These are phyloP conservation scores for Trematomus bernacchii DNA, from an alignment of 2,797 vertebrate species.

Conservation along the genomic window DNA sequence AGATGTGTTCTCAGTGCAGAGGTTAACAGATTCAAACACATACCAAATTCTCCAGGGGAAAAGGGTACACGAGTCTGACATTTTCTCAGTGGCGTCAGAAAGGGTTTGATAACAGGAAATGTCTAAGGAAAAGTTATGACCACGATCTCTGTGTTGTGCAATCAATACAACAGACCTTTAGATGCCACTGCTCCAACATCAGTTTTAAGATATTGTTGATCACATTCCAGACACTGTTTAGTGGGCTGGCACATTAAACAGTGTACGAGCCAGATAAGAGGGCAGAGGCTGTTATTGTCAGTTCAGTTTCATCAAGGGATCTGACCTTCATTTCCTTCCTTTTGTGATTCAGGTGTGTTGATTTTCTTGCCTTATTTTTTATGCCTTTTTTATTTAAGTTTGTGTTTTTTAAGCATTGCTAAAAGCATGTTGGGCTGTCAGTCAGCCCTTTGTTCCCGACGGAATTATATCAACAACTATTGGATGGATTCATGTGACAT, in stretches of 20 bases:
- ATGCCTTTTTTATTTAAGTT: neutral
- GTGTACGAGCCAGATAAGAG: neutral
- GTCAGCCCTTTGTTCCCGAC: neutral
- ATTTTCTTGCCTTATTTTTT: neutral
- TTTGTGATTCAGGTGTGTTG: neutral
- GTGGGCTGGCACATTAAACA: neutral
- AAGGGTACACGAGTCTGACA: constrained; percentile 9
- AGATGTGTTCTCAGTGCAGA: constrained; percentile 29
- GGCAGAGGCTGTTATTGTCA: neutral
- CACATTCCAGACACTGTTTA: neutral
- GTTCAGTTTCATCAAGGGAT: constrained; percentile 6
- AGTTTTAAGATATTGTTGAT: neutral
- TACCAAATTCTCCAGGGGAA: neutral
- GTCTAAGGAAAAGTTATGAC: constrained; percentile 6
- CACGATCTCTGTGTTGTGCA: neutral
- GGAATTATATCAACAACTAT: neutral
- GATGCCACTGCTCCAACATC: neutral
- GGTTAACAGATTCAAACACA: constrained; percentile 35
- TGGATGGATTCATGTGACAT: neutral
- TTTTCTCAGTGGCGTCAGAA: constrained; percentile 11
- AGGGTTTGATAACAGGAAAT: constrained; percentile 16
- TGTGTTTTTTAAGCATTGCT: neutral
- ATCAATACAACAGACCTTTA: neutral
- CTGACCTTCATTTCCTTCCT: neutral
- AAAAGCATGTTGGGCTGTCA: neutral